phyloP scores from a whole-genome alignment of 2,888 invertebrate genomes.

The Hemicrepidius hirtus region DNA sequence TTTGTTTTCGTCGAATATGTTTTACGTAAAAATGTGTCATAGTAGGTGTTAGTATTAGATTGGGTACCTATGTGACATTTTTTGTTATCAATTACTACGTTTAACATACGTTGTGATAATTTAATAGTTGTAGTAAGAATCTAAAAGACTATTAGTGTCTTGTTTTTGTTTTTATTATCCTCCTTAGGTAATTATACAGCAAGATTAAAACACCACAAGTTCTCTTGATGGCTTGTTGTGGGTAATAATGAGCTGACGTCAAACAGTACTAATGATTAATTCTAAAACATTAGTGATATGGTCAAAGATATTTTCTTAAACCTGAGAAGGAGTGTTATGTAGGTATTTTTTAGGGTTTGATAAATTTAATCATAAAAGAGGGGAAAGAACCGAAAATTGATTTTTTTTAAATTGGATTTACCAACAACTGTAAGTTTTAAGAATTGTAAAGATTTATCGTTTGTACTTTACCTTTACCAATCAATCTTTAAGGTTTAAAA shows the following conservation, averaged over 20 bases:
- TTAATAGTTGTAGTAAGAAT: neutral
- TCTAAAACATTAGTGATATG: neutral
- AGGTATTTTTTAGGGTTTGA: no score
- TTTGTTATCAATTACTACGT: neutral
- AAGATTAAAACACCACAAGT: conserved; percentile 13
- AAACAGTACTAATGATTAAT: conserved; percentile 9
- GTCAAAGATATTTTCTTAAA: no score
- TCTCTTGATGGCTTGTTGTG: neutral
- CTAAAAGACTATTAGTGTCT: conserved; percentile 5
- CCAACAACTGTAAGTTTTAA: no score
- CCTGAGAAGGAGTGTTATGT: no score
- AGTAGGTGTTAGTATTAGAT: neutral
- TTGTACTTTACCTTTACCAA: no score
- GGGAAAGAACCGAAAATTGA: no score
- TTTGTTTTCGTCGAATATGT: neutral
- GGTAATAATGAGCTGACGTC: conserved; percentile 11
- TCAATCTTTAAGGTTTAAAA: no score
- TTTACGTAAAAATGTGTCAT: neutral
- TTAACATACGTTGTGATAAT: conserved; percentile 5
- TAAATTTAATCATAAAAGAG: no score
- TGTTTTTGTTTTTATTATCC: conserved; percentile 11
- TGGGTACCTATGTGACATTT: neutral
- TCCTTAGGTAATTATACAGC: neutral
- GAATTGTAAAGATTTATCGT: no score
- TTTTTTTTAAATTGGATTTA: no score